A percentile compares a stretch with the other conserved stretches of the same genome.
Conservation (phyloP, 2,797 vertebrate genomes). For the Gallinago solitaria region DNA sequence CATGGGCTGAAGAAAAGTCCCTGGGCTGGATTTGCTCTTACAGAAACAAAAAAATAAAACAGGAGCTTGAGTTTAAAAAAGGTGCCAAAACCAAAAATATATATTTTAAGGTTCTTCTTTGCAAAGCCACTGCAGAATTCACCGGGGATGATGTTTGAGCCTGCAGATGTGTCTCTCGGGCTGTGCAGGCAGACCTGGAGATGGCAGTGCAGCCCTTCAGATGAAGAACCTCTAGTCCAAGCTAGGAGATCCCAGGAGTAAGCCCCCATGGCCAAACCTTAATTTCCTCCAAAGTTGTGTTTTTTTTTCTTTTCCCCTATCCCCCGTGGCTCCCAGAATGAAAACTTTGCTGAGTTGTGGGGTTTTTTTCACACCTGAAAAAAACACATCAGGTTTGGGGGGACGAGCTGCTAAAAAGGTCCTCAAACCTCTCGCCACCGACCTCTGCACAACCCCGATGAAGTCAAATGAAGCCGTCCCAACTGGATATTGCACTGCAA, state of each 20-base stretch:
- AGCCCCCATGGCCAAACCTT: background rate
- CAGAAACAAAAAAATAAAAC: background rate
- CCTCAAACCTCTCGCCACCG: background rate
- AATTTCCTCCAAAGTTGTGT: background rate
- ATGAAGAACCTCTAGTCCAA: background rate
- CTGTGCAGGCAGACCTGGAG: constrained; percentile 50
- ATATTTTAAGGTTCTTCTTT: background rate
- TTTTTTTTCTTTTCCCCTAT: accelerated
- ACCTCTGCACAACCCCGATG: accelerated
- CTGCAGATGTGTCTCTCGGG: accelerated
- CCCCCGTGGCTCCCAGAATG: accelerated
- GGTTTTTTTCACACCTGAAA: background rate
- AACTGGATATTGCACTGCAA: accelerated
- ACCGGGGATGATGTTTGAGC: accelerated
- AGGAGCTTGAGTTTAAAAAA: background rate
- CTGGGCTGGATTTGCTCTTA: background rate
- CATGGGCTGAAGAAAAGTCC: background rate
- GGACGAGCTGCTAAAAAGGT: background rate
- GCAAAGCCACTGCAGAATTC: background rate
- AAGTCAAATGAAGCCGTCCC: accelerated
- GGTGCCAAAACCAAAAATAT: background rate
- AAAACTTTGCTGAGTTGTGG: background rate
- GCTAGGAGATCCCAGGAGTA: background rate
- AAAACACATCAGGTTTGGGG: accelerated
- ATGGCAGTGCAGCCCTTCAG: constrained; percentile 67